These are phyloP conservation scores for Drosophila novamexicana DNA, from an alignment of 1,140 invertebrate genomes.

Conservation along the genomic window DNA sequence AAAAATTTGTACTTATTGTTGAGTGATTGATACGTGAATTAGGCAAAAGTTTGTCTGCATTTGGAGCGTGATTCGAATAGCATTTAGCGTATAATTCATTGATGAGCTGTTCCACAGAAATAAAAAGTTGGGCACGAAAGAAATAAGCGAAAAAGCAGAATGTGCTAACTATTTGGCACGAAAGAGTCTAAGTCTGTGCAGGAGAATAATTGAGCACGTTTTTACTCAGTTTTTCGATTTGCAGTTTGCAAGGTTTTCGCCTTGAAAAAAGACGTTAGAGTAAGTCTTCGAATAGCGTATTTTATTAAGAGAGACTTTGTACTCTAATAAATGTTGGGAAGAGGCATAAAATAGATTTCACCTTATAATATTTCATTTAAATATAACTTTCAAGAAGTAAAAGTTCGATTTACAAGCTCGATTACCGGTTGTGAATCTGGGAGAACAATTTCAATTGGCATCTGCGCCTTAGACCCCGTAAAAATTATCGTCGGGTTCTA, in stretches of 20 bases:
- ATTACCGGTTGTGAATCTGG: no score
- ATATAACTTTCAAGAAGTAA: no score
- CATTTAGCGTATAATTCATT: constrained; percentile 32
- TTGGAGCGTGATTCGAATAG: constrained; percentile 50
- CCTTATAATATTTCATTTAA: no score
- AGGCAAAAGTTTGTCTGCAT: constrained; percentile 40
- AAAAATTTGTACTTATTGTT: constrained; percentile 48
- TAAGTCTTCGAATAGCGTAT: background rate
- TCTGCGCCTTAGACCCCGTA: no score
- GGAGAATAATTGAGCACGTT: constrained; percentile 46
- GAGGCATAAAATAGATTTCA: no score
- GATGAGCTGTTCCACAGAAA: constrained; percentile 38
- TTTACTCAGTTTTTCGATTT: constrained; percentile 45
- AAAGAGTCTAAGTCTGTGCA: background rate
- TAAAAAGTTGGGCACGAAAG: background rate
- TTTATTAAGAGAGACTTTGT: no score
- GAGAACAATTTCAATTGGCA: no score
- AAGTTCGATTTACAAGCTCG: no score
- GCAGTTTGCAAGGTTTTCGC: constrained; percentile 14
- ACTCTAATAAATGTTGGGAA: background rate
- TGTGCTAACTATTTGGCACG: background rate
- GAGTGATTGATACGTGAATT: constrained; percentile 53
- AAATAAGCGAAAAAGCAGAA: constrained; percentile 2
- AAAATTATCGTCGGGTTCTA: no score
- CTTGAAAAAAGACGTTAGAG: background rate